Conservation (phyloP, 2,888 invertebrate genomes). For the Charanyca ferruginea region DNA sequence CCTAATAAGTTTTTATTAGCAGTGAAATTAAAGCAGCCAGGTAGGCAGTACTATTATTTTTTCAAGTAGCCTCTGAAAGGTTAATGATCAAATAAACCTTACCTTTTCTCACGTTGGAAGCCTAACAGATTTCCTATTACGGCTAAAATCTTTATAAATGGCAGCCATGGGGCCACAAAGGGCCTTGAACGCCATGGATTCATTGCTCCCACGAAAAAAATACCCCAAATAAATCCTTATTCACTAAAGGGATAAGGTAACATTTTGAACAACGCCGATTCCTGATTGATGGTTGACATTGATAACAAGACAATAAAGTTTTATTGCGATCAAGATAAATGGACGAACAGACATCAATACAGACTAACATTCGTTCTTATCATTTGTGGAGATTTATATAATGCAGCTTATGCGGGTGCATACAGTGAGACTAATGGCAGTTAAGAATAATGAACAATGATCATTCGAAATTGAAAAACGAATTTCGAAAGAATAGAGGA, state of each 20-base stretch:
- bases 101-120: constrained; percentile 35
- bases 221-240: constrained; percentile 28
- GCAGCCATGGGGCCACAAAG: constrained; percentile 33
- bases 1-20: constrained; percentile 36
- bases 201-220: constrained; percentile 41
- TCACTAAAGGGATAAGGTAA: constrained; percentile 14
- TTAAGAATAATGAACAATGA: constrained; percentile 38
- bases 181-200: constrained; percentile 53
- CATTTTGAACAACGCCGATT: constrained; percentile 14
- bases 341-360: constrained; percentile 57
- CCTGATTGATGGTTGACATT: constrained; percentile 58
- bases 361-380: constrained; percentile 47
- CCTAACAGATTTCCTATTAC: constrained; percentile 44
- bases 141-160: constrained; percentile 50
- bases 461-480: constrained; percentile 39
- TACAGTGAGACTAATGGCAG: constrained; percentile 45
- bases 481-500: constrained; percentile 41
- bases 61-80: constrained; percentile 2
- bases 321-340: constrained; percentile 67
- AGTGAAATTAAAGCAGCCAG: constrained; percentile 18
- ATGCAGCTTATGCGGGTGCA: constrained; percentile 62
- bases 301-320: constrained; percentile 68
- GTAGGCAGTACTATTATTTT: neutral
- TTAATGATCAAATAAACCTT: constrained; percentile 23
- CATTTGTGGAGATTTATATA: constrained; percentile 63